phyloP scores from a whole-genome alignment of 2,113 vertebrate species.

The Notiomystis cincta region DNA sequence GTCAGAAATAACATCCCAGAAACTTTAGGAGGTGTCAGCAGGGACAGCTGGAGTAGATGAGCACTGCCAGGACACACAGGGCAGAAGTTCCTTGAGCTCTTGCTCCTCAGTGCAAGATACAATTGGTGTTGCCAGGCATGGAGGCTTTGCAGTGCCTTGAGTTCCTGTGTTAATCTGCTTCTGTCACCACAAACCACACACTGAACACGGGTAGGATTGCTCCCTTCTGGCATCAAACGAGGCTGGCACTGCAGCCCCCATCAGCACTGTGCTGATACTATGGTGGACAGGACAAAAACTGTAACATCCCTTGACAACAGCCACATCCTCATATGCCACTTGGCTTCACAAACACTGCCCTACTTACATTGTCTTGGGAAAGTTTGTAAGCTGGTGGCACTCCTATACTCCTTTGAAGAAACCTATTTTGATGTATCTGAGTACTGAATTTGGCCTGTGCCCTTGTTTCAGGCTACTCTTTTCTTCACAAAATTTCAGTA shows the following conservation, averaged over 20 bases:
- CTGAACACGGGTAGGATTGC: neutral
- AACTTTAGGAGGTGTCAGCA: neutral
- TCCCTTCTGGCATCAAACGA: fast-evolving
- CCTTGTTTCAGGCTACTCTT: neutral
- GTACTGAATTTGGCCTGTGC: neutral
- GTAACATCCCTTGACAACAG: fast-evolving
- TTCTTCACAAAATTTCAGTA: neutral
- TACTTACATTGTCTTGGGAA: neutral
- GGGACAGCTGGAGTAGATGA: neutral
- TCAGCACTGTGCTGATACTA: neutral
- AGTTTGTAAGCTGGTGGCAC: neutral
- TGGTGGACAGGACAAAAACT: neutral
- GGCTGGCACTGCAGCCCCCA: neutral
- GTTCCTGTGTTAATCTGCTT: neutral
- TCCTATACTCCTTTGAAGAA: neutral
- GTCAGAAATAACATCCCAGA: neutral
- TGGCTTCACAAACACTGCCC: neutral
- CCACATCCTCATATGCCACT: neutral
- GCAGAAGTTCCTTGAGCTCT: neutral
- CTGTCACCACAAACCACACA: neutral
- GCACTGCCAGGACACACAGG: neutral
- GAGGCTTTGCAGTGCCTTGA: neutral
- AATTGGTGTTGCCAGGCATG: neutral
- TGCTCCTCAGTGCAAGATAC: neutral
- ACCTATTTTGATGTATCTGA: neutral